phyloP scores from a whole-genome alignment of 2,888 invertebrate genomes.

The Exocentrus adspersus region DNA sequence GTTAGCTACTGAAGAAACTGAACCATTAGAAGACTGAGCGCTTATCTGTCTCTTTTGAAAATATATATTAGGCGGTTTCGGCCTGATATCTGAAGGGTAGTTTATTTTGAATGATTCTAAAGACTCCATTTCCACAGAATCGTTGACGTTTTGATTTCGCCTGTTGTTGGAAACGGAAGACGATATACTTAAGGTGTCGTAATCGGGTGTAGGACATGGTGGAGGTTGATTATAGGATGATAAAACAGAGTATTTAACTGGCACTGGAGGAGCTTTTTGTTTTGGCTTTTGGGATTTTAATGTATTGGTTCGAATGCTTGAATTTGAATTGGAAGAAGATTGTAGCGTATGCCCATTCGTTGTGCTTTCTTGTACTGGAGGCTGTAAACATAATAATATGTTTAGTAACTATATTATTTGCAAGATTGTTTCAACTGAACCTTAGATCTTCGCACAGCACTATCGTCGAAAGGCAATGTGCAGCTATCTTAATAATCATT shows the following conservation, averaged over 20 bases:
- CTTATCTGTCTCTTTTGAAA: slow-evolving; percentile 64
- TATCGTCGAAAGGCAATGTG: too few species aligned
- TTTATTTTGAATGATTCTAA: slow-evolving; percentile 79
- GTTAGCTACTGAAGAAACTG: slow-evolving; percentile 35
- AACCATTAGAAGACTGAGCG: slow-evolving; percentile 51
- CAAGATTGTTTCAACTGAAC: too few species aligned
- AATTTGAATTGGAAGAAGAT: slow-evolving; percentile 10
- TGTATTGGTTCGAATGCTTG: slow-evolving; percentile 41
- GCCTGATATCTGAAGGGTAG: slow-evolving; percentile 70
- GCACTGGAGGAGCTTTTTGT: slow-evolving; percentile 60
- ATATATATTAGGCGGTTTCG: slow-evolving; percentile 76
- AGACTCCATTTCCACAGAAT: slow-evolving; percentile 79
- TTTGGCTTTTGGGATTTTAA: slow-evolving; percentile 50
- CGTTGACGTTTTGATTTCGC: slow-evolving; percentile 55
- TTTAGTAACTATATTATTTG: not conserved
- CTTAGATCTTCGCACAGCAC: too few species aligned
- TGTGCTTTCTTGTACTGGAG: slow-evolving; percentile 37
- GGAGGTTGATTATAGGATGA: slow-evolving; percentile 62
- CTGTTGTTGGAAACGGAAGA: slow-evolving; percentile 50
- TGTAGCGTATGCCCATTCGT: not conserved
- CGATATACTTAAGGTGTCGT: slow-evolving; percentile 64
- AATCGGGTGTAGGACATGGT: slow-evolving; percentile 67
- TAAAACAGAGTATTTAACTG: slow-evolving; percentile 58
- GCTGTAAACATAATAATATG: slow-evolving; percentile 43
- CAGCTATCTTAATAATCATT: too few species aligned